Conservation (phyloP, 1,140 invertebrate genomes). For the Trichonephila clavata region DNA sequence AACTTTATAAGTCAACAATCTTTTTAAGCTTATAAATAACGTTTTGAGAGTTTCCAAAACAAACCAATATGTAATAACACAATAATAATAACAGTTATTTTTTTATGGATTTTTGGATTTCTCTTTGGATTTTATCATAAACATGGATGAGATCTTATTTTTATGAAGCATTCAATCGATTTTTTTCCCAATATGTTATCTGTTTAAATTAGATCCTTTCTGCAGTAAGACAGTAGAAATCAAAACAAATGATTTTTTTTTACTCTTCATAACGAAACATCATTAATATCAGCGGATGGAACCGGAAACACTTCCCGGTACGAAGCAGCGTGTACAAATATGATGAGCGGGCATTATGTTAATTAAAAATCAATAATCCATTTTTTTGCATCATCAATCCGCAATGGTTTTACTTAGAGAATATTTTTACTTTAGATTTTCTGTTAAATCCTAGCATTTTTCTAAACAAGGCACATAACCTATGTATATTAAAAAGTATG, state of each 20-base stretch:
- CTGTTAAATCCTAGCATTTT: background rate
- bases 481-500: too few species aligned
- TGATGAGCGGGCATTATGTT: background rate
- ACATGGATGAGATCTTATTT: too few species aligned
- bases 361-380: conserved; percentile 1
- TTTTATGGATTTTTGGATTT: background rate
- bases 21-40: too few species aligned
- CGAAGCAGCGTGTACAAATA: background rate
- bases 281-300: background rate
- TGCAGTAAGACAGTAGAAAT: background rate
- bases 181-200: background rate
- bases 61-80: background rate
- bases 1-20: too few species aligned
- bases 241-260: background rate
- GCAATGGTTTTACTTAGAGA: background rate
- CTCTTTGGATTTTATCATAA: background rate
- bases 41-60: background rate
- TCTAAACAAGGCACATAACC: background rate
- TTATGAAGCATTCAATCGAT: too few species aligned
- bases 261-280: background rate
- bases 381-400: background rate
- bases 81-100: background rate
- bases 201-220: background rate
- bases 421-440: background rate
- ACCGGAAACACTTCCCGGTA: background rate